Evolutionary conservation across 2,113 vertebrate genomes (phyloP).

Genomic region (Corythaeola cristata): DNA sequence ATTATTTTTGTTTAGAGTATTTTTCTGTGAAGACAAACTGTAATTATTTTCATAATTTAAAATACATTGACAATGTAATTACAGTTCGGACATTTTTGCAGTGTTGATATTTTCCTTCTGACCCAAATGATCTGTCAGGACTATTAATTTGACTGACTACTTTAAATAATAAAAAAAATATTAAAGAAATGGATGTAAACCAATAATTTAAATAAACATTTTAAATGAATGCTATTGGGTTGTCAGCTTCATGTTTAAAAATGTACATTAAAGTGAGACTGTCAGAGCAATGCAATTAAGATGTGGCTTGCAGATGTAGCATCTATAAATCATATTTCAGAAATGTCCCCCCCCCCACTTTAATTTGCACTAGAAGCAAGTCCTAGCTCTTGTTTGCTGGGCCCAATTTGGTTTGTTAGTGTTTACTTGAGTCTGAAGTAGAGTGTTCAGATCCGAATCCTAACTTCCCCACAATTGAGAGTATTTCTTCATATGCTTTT

Average conservation of each 20-base stretch:
- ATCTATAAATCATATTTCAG: background rate
- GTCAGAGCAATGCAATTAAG: background rate
- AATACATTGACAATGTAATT: background rate
- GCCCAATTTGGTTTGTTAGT: background rate
- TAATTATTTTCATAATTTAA: constrained; percentile 7
- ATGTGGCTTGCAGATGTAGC: background rate
- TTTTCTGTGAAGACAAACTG: background rate
- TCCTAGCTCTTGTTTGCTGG: background rate
- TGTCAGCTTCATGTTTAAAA: background rate
- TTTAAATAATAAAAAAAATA: background rate
- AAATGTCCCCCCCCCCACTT: background rate
- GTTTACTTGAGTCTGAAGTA: background rate
- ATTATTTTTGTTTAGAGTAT: background rate
- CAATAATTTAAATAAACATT: background rate
- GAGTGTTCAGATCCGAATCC: background rate
- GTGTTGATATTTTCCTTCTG: background rate
- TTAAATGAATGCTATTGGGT: background rate
- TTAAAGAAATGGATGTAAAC: background rate
- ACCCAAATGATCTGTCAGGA: background rate
- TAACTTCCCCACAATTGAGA: background rate
- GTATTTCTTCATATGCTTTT: background rate
- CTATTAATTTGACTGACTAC: background rate
- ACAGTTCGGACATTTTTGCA: background rate
- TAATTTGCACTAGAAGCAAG: background rate
- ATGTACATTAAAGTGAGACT: background rate